Evolutionary conservation across 2,888 invertebrate species (phyloP).

Genomic region (Sphaerophoria rueppellii): DNA sequence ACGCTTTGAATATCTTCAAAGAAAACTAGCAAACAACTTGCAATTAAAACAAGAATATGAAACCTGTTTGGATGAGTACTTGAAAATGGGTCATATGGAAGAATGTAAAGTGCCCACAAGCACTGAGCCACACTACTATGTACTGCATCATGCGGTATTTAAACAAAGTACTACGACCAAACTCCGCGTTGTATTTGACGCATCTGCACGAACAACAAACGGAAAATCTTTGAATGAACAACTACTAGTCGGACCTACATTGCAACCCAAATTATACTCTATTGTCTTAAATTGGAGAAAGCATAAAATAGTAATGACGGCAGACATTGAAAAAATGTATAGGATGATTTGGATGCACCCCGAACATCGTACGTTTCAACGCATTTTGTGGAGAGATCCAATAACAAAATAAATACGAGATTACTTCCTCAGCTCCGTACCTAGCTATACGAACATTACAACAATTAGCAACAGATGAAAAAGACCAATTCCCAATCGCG

Average conservation of each 20-base stretch:
- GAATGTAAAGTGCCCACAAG: not conserved
- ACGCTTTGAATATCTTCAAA: not conserved
- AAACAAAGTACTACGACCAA: too few relatives aligned
- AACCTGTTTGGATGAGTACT: not conserved
- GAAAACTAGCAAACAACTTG: too few relatives aligned
- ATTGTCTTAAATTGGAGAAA: not conserved
- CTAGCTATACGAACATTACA: not conserved
- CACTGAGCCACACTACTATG: not conserved
- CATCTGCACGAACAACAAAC: not conserved
- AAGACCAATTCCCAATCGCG: not conserved
- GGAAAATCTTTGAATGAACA: not conserved
- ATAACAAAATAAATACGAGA: too few relatives aligned
- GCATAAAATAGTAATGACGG: not conserved
- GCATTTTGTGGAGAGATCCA: too few relatives aligned
- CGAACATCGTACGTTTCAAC: not conserved
- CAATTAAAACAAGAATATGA: too few relatives aligned
- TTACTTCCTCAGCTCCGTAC: too few relatives aligned
- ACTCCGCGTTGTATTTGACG: too few relatives aligned
- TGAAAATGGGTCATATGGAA: constrained; percentile 4
- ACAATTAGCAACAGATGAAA: not conserved
- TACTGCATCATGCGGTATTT: not conserved
- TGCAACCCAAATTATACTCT: not conserved
- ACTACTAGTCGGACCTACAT: not conserved
- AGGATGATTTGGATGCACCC: constrained; percentile 13
- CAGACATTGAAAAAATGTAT: constrained; percentile 7